A percentile compares a stretch with the other conserved stretches of the same genome.
Conservation (phyloP, 2,888 invertebrate species). For the Phrixothrix hirtus region DNA sequence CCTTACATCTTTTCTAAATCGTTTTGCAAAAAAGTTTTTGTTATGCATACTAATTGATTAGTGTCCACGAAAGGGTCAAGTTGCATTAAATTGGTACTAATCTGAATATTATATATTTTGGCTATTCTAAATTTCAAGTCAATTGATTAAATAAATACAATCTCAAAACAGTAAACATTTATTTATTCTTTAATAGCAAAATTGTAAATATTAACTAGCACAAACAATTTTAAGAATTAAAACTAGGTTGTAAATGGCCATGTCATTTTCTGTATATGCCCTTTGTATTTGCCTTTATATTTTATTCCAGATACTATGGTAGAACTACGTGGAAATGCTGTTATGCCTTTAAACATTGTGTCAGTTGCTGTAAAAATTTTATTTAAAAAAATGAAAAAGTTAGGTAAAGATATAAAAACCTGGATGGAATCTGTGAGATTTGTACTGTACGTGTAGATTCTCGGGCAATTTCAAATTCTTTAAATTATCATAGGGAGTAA, state of each 20-base stretch:
- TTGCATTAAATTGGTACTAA: no score
- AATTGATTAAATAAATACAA: no score
- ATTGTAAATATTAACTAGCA: not conserved
- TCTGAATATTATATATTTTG: no score
- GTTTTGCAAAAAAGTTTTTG: not conserved
- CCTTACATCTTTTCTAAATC: not conserved
- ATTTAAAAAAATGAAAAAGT: no score
- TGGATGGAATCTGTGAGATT: constrained; percentile 83
- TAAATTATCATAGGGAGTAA: constrained; percentile 74
- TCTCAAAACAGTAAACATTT: no score
- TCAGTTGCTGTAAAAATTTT: constrained; percentile 68
- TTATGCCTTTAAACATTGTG: constrained; percentile 71
- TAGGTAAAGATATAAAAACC: no score
- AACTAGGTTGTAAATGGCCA: constrained; percentile 59
- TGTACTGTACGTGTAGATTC: constrained; percentile 82
- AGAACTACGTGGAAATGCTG: constrained; percentile 84
- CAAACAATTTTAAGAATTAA: not conserved
- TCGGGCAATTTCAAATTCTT: constrained; percentile 76
- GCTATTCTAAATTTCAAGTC: no score
- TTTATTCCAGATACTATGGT: constrained; percentile 84
- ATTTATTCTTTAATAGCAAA: not conserved
- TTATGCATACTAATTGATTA: no score
- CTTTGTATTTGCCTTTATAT: constrained; percentile 78
- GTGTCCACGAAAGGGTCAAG: no score
- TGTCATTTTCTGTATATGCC: constrained; percentile 65